phyloP scores from a whole-genome alignment of 2,113 vertebrate species.

The Rhinolophus sinicus region DNA sequence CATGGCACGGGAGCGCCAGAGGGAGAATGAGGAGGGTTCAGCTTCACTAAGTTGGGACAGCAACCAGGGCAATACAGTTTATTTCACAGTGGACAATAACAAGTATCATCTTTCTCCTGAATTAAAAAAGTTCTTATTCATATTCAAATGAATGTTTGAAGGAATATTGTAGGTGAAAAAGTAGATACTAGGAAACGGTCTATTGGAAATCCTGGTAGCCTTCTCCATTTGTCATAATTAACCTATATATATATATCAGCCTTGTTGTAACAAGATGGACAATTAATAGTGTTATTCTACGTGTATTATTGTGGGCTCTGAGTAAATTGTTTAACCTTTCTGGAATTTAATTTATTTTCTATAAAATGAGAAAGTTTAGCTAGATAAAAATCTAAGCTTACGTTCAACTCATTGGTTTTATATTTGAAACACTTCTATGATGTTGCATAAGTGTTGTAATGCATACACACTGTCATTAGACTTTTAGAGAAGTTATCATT shows the following conservation, averaged over 20 bases:
- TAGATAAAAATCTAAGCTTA: neutral
- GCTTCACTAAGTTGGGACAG: neutral
- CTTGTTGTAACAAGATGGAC: neutral
- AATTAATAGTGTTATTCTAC: neutral
- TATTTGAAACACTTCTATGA: neutral
- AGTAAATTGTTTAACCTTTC: neutral
- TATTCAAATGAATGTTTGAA: neutral
- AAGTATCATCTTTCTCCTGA: neutral
- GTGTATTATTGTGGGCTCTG: neutral
- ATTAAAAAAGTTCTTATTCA: neutral
- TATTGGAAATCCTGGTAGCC: neutral
- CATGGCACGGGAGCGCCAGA: neutral
- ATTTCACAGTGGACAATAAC: neutral
- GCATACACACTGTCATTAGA: neutral
- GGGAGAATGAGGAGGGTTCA: neutral
- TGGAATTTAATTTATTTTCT: neutral
- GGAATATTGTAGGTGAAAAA: neutral
- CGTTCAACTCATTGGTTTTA: neutral
- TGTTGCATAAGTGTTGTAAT: neutral
- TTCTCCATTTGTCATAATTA: neutral
- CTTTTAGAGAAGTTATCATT: neutral
- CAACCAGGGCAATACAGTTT: neutral
- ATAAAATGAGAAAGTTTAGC: neutral
- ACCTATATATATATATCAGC: neutral
- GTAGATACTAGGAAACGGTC: neutral